phyloP scores from a whole-genome alignment of 2,113 vertebrate species.

The Osmerus eperlanus region DNA sequence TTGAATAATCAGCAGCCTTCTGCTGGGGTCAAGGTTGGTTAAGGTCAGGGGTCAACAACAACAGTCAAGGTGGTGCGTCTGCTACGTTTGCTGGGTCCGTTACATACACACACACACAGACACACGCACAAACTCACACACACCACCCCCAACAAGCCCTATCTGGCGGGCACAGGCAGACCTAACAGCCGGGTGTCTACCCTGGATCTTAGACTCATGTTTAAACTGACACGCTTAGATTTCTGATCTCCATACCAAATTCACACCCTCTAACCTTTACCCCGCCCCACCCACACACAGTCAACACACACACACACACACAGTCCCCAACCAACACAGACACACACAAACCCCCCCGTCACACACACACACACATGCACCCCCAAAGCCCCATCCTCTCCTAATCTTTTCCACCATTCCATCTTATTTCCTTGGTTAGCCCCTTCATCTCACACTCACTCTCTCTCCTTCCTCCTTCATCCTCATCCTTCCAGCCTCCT shows the following conservation, averaged over 20 bases:
- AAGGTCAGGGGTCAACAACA: slow-evolving; percentile 69
- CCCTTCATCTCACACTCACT: not conserved
- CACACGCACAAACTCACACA: not conserved
- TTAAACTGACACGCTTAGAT: slow-evolving; percentile 62
- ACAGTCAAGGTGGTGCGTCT: slow-evolving; percentile 62
- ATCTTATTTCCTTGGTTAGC: not conserved
- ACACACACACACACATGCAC: slow-evolving; percentile 12
- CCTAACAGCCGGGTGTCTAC: slow-evolving; percentile 49
- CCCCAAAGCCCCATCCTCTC: slow-evolving; percentile 26
- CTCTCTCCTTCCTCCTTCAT: not conserved
- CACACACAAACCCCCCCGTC: not conserved
- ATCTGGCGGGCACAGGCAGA: slow-evolving; percentile 54
- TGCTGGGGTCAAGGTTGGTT: slow-evolving; percentile 73
- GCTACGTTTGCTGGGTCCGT: slow-evolving; percentile 45
- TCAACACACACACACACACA: slow-evolving; percentile 19
- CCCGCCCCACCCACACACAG: slow-evolving; percentile 23
- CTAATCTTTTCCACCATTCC: slow-evolving; percentile 19
- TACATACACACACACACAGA: slow-evolving; percentile 44
- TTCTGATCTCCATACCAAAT: slow-evolving; percentile 83
- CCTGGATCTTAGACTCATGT: slow-evolving; percentile 56
- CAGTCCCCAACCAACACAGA: slow-evolving; percentile 23
- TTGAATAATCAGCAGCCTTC: slow-evolving; percentile 61
- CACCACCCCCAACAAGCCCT: slow-evolving; percentile 34
- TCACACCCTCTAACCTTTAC: slow-evolving; percentile 60
- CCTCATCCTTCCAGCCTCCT: not conserved